A percentile compares a stretch with the other conserved stretches of the same genome.
These are phyloP conservation scores for Seira ritae DNA, from an alignment of 2,888 invertebrate species.

Conservation along the genomic window DNA sequence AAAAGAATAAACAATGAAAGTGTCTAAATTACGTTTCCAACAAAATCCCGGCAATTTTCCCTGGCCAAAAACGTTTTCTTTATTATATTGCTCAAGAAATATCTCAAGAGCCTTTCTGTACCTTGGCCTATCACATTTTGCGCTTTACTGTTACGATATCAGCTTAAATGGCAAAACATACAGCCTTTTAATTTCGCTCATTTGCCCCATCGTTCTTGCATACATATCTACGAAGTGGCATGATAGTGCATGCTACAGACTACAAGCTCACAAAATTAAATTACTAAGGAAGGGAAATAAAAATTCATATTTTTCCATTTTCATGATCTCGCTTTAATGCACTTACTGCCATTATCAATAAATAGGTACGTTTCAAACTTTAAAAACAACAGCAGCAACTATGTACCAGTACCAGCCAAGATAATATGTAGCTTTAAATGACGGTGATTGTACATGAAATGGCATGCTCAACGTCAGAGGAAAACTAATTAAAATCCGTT, in stretches of 20 bases:
- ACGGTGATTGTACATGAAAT: background rate
- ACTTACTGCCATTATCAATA: too few species aligned
- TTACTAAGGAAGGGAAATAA: background rate
- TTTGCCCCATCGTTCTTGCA: background rate
- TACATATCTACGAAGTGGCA: too few species aligned
- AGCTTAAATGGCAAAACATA: background rate
- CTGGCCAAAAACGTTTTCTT: background rate
- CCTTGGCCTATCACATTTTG: background rate
- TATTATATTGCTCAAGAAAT: background rate
- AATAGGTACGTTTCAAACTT: too few species aligned
- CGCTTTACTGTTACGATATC: background rate
- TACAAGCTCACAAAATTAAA: background rate
- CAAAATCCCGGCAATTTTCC: background rate
- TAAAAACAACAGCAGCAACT: too few species aligned
- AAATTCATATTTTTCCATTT: background rate
- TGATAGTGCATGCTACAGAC: too few species aligned
- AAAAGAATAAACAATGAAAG: background rate
- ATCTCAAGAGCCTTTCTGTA: background rate
- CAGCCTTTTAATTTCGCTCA: background rate
- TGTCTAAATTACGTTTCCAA: background rate
- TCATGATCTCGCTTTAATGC: background rate
- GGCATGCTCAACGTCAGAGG: background rate
- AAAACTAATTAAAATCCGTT: slow-evolving; percentile 32
- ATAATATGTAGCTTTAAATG: slow-evolving; percentile 15
- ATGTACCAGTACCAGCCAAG: background rate